Percentiles rank a stretch among this genome's conserved stretches.
Conservation (phyloP, 2,113 vertebrate species). For the Physeter macrocephalus region DNA sequence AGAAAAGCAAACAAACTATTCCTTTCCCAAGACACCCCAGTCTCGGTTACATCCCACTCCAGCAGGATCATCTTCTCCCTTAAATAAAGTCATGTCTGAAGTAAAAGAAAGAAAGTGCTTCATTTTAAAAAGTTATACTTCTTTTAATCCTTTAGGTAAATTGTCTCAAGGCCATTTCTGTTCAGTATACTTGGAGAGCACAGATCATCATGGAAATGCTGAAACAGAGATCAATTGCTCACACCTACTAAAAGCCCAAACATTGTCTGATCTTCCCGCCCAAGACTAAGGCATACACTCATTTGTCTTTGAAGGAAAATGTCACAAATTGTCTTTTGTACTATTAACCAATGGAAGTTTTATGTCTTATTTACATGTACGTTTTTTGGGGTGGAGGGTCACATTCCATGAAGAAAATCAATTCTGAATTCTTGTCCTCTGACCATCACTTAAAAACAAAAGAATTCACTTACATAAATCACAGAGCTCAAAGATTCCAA, state of each 20-base stretch:
- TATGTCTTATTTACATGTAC: neutral
- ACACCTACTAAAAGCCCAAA: neutral
- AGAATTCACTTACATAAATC: constrained; percentile 15
- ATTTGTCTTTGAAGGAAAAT: neutral
- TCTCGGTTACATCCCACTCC: neutral
- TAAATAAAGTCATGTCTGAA: constrained; percentile 22
- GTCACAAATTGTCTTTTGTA: constrained; percentile 6
- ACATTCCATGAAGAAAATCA: neutral
- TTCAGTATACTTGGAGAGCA: neutral
- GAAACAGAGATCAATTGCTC: neutral
- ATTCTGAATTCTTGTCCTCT: constrained; percentile 20
- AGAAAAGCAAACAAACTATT: constrained; percentile 33
- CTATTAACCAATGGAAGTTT: neutral
- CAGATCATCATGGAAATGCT: neutral
- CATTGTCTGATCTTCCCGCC: neutral
- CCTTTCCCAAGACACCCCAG: neutral
- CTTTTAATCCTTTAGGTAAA: constrained; percentile 7
- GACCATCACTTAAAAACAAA: neutral
- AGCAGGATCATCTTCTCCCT: neutral
- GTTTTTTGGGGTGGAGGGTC: neutral
- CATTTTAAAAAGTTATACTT: neutral
- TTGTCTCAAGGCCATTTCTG: neutral
- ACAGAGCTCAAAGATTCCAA: constrained; percentile 12
- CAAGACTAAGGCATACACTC: neutral
- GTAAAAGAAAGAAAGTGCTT: constrained; percentile 5